These are phyloP conservation scores for western clawed frog (Xenopus tropicalis) DNA, from an alignment of 2,113 vertebrate species.

Conservation along the genomic window DNA sequence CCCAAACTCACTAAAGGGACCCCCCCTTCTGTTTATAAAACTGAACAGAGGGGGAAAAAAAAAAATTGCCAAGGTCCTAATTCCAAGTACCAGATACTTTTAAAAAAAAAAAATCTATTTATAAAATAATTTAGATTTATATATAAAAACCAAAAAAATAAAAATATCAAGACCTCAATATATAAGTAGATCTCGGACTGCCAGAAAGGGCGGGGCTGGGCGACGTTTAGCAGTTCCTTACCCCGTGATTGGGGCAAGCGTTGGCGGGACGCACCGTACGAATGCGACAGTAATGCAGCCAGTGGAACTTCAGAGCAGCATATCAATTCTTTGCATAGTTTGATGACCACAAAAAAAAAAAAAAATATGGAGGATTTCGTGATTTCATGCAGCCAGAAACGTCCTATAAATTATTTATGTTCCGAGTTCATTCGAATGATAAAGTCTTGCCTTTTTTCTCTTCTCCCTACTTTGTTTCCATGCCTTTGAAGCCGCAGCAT, in stretches of 20 bases:
- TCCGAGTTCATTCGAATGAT: not conserved
- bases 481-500: no score
- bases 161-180: no score
- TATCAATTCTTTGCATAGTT: conserved; percentile 33
- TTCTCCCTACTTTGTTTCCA: not conserved
- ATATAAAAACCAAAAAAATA: not conserved
- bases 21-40: conserved; percentile 23
- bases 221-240: no score
- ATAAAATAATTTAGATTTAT: not conserved
- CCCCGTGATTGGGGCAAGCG: no score
- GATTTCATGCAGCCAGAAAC: not conserved
- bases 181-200: no score
- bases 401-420: not conserved
- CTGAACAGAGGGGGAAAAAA: conserved; percentile 9
- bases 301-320: conserved; percentile 24
- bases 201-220: no score
- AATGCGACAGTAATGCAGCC: not conserved
- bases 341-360: conserved; percentile 10
- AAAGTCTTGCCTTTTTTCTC: not conserved
- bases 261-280: not conserved
- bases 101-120: conserved; percentile 1
- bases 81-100: not conserved
- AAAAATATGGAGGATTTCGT: not conserved
- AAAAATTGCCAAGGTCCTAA: not conserved
- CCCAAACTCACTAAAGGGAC: not conserved